Evolutionary conservation across 2,888 invertebrate species (phyloP), one percentile per base, ranked within the genome.

Genomic region (Microplitis manilae): DNA sequence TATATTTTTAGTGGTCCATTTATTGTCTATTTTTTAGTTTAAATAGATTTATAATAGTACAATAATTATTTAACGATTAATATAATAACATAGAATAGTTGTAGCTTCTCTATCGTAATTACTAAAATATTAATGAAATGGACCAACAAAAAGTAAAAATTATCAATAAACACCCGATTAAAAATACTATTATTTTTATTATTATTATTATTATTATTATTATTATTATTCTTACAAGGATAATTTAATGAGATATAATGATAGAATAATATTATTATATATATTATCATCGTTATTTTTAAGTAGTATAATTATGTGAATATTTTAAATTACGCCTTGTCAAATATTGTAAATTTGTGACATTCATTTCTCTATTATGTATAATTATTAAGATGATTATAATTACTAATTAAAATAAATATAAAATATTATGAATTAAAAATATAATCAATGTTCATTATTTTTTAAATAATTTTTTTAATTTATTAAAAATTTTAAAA

Each of bases 301-400:
- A 69, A 72, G 74, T 75, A 72, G 74, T 75, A 73, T 69, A 82
- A 81, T 76, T 77, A 62, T 78, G 75, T 79, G 80, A 81, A 80
- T 83, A 50, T 50, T 8, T 13, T 50, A 13, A 50, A 13, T 83
- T 81, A 81, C 75, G 82, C 82, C 79, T 83, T 86, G 85, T 86
- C 84, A 84, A 86, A 86, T 86, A 86, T 85, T 87, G 86, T 87
- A 87, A 84, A 86, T 86, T 87, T 82, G 83, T 82, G 81, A 82
- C 83, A 81, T 80, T 81, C 83, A 84, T 84, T 81, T 81, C 81
- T 85, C 50, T 50, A 50, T 83, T 81, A 85, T 83, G 81, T 64
- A 79, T 77, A 80, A 79, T 73, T 65, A 75, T 41, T 70, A 79
- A 79, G 30, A 30, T 30, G 4, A 30, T 61, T 41, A 71, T 70